Base-by-base conservation (phyloP, 2,888 invertebrate species). In the Tanytarsus gracilentus region DNA sequence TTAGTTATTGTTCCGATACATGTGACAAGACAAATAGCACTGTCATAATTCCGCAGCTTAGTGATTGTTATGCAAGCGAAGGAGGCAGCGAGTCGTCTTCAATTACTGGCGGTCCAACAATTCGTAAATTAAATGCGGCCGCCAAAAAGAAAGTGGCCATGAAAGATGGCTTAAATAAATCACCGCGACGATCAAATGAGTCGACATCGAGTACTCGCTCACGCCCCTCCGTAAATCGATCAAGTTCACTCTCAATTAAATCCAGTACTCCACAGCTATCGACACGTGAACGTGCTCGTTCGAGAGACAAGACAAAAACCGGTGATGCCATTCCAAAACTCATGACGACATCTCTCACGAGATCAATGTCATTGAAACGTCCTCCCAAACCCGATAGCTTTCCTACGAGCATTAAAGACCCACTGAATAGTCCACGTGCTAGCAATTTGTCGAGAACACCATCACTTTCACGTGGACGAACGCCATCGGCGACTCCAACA, bases 71-170 rank as follows among this genome's bases (percentile, higher is more conserved):
- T 40, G 81, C 81, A 55, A 83, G 83, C 68, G 84, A 84, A 66
- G 82, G 81, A 64, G 88, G 88, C 51, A 88, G 88, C 65, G 88
- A 88, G 68, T 88, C 86, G 69, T 86, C 87, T 0, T 86, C 86
- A 0, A 72, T 86, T 30, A 80, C 83, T 3, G 78, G 78, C 21
- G 73, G 72, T 61, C 65, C 64, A 51, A 60, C 58, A 4, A 68
- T 68, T 7, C 65, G 70, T 8, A 66, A 67, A 58, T 60, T 65
- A 21, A 68, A 68, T 2, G 69, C 74, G 9, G 75, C 69, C 39
- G 69, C 78, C 33, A 80, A 82, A 62, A 82, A 81, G 66, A 83
- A 80, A 69, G 78, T 81, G 9, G 76, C 76, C 49, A 74, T 79
- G 62, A 69, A 76, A 23, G 83, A 83, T 64, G 76, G 77, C 25